Conservation (phyloP, 2,113 vertebrate genomes). For the Tachycineta bicolor region DNA sequence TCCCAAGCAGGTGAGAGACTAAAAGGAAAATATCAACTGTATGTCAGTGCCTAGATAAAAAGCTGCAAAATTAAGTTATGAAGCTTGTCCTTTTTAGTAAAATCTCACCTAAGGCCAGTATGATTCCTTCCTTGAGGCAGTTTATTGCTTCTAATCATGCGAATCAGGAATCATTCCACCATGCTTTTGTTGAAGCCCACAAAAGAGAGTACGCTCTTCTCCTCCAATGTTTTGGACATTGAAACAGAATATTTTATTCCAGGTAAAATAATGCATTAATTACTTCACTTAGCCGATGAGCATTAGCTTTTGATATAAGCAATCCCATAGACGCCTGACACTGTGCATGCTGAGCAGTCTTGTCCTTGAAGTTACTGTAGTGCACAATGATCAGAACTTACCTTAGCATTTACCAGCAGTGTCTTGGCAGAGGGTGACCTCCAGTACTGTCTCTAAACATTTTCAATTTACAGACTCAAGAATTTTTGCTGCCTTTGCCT, state of each 20-base stretch:
- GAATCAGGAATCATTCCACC: background rate
- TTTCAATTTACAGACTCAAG: conserved; percentile 66
- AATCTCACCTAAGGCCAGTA: background rate
- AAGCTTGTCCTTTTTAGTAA: background rate
- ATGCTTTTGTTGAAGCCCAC: background rate
- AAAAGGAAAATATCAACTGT: background rate
- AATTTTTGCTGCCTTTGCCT: conserved; percentile 51
- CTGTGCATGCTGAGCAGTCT: background rate
- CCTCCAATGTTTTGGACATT: background rate
- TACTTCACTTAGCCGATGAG: background rate
- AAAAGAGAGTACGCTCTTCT: background rate
- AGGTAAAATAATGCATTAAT: background rate
- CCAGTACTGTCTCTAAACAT: conserved; percentile 61
- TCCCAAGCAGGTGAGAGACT: background rate
- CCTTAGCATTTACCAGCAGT: conserved; percentile 5
- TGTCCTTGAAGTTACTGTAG: conserved; percentile 51
- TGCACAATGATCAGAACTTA: conserved; percentile 14
- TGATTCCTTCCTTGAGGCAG: background rate
- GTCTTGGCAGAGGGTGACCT: conserved; percentile 61
- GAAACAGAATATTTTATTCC: background rate
- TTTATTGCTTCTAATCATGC: background rate
- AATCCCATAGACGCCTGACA: background rate
- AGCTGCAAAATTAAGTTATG: background rate
- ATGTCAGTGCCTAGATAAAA: background rate
- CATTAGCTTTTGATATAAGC: background rate